Conservation (phyloP, 2,113 vertebrate species). For the Sarotherodon lohbergeri region DNA sequence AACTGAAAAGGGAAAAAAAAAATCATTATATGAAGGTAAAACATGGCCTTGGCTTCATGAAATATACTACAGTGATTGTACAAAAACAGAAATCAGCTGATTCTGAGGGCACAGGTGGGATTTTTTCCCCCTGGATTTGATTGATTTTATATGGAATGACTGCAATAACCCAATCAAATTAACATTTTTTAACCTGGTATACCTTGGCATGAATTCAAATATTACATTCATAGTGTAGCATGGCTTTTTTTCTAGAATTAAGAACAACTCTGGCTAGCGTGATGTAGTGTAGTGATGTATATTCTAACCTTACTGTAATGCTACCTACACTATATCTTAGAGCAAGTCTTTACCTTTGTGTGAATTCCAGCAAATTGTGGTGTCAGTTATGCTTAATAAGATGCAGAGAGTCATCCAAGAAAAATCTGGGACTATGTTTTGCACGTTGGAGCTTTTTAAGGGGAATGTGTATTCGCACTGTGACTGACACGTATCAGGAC, state of each 20-base stretch:
- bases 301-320: neutral
- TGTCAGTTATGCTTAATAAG: neutral
- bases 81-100: neutral
- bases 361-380: neutral
- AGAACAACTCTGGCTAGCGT: neutral
- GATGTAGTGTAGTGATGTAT: neutral
- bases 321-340: neutral
- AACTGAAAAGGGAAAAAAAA: neutral
- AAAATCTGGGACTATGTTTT: neutral
- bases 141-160: neutral
- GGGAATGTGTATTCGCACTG: neutral
- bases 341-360: neutral
- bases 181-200: neutral
- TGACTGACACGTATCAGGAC: neutral
- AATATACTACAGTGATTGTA: neutral
- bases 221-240: neutral
- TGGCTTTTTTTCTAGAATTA: neutral
- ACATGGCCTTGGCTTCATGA: neutral
- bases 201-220: neutral
- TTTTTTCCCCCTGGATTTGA: neutral
- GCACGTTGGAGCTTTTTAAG: neutral
- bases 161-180: neutral
- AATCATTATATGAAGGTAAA: neutral
- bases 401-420: neutral
- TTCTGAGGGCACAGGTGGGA: neutral